Evolutionary conservation across 2,888 invertebrate genomes (phyloP).

Genomic region (Diarsia rubi): DNA sequence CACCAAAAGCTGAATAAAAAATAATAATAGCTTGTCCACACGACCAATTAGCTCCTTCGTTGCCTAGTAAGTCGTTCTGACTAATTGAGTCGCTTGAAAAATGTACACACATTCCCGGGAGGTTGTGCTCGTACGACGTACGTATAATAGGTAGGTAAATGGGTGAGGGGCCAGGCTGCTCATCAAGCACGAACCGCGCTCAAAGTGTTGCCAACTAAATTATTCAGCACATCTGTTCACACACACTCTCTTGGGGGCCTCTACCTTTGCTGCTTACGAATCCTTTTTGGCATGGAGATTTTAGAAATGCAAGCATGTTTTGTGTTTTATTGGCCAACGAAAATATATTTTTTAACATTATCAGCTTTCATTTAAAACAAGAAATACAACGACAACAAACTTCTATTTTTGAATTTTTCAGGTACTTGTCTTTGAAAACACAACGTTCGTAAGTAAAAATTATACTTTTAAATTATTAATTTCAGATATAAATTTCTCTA

Average conservation of each 20-base stretch:
- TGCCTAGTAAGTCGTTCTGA: slow-evolving; percentile 66
- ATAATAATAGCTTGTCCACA: slow-evolving; percentile 5
- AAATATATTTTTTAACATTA: background rate
- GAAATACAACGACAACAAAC: background rate
- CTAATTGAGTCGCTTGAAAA: slow-evolving; percentile 70
- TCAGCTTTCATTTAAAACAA: background rate
- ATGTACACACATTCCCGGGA: slow-evolving; percentile 58
- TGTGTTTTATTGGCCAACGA: background rate
- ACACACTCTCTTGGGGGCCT: slow-evolving; percentile 69
- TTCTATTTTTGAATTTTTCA: background rate
- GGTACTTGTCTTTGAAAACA: slow-evolving; percentile 9
- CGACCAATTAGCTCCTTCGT: slow-evolving; percentile 63
- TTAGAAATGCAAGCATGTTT: slow-evolving; percentile 15
- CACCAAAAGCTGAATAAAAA: background rate
- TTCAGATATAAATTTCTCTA: slow-evolving; percentile 4
- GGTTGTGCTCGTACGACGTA: slow-evolving; percentile 39
- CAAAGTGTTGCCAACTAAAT: slow-evolving; percentile 79
- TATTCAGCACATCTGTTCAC: slow-evolving; percentile 79
- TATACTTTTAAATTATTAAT: slow-evolving; percentile 6
- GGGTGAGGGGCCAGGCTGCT: slow-evolving; percentile 63
- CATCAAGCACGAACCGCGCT: slow-evolving; percentile 69
- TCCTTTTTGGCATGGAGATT: slow-evolving; percentile 78
- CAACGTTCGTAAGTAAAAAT: background rate
- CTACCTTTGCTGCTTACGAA: slow-evolving; percentile 59
- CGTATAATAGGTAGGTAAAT: slow-evolving; percentile 66